Conservation (phyloP, 1,140 invertebrate genomes). For the Eciton burchellii region DNA sequence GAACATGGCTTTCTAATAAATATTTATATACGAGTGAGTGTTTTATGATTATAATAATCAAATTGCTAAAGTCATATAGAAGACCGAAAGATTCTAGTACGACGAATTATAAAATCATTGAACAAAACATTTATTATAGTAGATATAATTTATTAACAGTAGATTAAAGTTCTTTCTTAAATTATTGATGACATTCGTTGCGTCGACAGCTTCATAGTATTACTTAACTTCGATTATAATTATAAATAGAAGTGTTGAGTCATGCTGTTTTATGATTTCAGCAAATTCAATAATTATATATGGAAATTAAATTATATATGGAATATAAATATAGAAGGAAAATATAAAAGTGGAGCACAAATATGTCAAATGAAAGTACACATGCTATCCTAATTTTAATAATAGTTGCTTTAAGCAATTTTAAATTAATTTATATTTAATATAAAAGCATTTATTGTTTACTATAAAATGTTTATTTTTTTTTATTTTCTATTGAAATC, state of each 20-base stretch:
- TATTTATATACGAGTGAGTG: slow-evolving; percentile 73
- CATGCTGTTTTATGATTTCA: background rate
- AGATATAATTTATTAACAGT: no score
- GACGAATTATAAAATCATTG: slow-evolving; percentile 66
- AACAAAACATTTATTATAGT: slow-evolving; percentile 73
- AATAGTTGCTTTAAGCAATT: no score
- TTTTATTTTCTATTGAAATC: slow-evolving; percentile 1
- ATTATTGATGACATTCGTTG: slow-evolving; percentile 72
- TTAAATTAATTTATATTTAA: no score
- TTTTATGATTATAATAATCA: slow-evolving; percentile 70
- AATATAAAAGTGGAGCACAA: no score
- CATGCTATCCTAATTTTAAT: no score
- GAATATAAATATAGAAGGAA: no score
- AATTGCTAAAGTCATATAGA: slow-evolving; percentile 72
- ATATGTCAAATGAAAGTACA: no score
- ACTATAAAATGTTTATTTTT: no score
- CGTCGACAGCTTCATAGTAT: slow-evolving; percentile 76
- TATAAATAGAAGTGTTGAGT: slow-evolving; percentile 42
- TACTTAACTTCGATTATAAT: slow-evolving; percentile 76
- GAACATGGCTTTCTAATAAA: slow-evolving; percentile 79
- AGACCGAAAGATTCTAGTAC: slow-evolving; percentile 68
- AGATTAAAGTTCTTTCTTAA: slow-evolving; percentile 76
- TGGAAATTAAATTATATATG: no score
- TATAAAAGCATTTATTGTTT: no score
- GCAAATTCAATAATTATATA: background rate